phyloP scores from a whole-genome alignment of 2,888 invertebrate species.

The Smittia sp. region DNA sequence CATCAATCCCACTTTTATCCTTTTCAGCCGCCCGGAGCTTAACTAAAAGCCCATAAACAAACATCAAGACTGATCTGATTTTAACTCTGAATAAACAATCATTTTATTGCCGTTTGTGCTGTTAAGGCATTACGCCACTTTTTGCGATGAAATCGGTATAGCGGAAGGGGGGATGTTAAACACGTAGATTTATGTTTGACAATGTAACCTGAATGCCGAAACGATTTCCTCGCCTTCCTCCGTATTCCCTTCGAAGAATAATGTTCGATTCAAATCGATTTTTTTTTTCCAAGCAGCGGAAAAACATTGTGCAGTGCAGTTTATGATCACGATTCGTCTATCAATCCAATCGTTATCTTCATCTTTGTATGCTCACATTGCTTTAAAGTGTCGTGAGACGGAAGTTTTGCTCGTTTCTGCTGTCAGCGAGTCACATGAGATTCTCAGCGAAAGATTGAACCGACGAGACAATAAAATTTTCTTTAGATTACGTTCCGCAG shows the following conservation, averaged over 20 bases:
- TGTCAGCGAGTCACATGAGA: not conserved
- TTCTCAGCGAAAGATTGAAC: not conserved
- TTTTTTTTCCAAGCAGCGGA: conserved; percentile 2
- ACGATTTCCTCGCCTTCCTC: not conserved
- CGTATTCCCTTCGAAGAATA: not conserved
- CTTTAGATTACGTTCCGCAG: conserved; percentile 12
- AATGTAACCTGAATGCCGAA: conserved; percentile 36
- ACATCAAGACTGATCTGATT: conserved; percentile 41
- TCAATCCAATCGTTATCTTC: conserved; percentile 37
- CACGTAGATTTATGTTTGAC: conserved; percentile 41
- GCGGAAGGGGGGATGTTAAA: conserved; percentile 26
- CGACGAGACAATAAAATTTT: conserved; percentile 26
- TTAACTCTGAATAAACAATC: conserved; percentile 41
- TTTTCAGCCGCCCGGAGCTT: not conserved
- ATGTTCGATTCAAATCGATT: conserved; percentile 38
- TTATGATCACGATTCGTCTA: conserved; percentile 41
- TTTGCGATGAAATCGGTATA: not conserved
- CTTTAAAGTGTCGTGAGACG: conserved; percentile 19
- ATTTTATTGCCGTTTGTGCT: conserved; percentile 36
- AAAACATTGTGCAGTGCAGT: conserved; percentile 29
- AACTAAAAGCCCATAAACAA: conserved; percentile 39
- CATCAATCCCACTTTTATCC: not conserved
- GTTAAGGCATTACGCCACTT: conserved; percentile 13
- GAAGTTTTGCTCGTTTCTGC: not conserved
- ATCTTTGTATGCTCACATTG: not conserved